Conservation (phyloP, 2,888 invertebrate genomes). For the Sarcophaga variegata region DNA sequence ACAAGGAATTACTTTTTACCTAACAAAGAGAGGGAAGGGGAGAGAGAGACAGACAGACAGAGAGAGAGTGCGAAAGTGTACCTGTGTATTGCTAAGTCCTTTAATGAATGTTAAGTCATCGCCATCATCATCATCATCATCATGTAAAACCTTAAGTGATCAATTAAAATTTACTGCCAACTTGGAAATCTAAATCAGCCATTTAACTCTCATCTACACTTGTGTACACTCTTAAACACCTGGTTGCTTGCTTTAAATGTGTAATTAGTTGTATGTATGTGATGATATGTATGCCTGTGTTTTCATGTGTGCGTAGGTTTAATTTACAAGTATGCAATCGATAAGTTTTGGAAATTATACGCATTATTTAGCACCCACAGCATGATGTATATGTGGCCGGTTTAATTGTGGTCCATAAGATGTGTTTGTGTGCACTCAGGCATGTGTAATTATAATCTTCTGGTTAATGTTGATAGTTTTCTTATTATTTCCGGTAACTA, state of each 20-base stretch:
- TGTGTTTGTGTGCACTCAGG: too few species aligned
- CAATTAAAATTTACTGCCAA: slow-evolving; percentile 58
- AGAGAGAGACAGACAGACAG: background rate
- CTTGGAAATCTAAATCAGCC: slow-evolving; percentile 5
- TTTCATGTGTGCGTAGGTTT: background rate
- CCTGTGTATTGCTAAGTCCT: too few species aligned
- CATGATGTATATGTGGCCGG: slow-evolving; percentile 15
- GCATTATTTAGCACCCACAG: slow-evolving; percentile 64
- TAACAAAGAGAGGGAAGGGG: rapidly evolving
- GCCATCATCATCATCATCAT: background rate
- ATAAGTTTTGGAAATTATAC: slow-evolving; percentile 65
- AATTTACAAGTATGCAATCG: slow-evolving; percentile 59
- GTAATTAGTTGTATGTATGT: background rate
- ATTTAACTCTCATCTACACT: slow-evolving; percentile 9
- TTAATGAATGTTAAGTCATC: too few species aligned
- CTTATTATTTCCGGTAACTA: too few species aligned
- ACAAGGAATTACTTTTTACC: background rate
- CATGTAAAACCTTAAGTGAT: slow-evolving; percentile 63
- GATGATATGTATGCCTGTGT: background rate
- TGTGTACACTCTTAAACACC: background rate
- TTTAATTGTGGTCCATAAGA: too few species aligned
- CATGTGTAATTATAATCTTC: too few species aligned
- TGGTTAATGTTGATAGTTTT: too few species aligned
- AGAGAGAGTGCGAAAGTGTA: too few species aligned
- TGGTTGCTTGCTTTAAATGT: background rate